Evolutionary conservation across 2,113 vertebrate species (phyloP).

Genomic region (Sapajus apella): DNA sequence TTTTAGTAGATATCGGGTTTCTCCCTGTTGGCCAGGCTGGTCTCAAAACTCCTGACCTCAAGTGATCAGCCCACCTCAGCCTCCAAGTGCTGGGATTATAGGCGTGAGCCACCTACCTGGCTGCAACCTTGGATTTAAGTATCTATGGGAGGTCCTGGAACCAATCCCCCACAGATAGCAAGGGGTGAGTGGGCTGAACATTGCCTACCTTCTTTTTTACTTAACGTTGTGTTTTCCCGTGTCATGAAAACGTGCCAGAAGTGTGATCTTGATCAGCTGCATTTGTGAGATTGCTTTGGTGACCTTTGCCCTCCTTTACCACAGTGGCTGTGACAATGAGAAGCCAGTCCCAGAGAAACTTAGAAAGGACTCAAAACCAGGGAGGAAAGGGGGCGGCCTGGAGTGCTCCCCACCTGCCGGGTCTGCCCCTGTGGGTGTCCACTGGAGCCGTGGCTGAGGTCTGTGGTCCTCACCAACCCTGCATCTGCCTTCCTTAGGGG

Average conservation of each 20-base stretch:
- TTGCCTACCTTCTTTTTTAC: not conserved
- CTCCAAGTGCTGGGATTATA: too few relatives aligned
- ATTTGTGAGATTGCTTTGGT: not conserved
- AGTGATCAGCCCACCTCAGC: too few relatives aligned
- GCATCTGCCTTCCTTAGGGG: slow-evolving; percentile 81
- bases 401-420: not conserved
- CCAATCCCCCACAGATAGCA: not conserved
- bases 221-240: not conserved
- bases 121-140: not conserved
- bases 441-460: not conserved
- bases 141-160: not conserved
- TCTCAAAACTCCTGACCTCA: too few relatives aligned
- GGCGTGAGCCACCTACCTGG: too few relatives aligned
- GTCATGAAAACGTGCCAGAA: not conserved
- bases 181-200: not conserved
- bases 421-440: not conserved
- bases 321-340: not conserved
- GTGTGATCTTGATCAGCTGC: not conserved
- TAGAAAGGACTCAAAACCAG: not conserved
- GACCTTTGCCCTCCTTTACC: not conserved
- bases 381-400: not conserved
- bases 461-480: not conserved
- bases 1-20: too few relatives aligned
- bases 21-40: too few relatives aligned
- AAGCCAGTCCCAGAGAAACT: not conserved